phyloP scores from a whole-genome alignment of 2,113 vertebrate genomes.

The Hippolais icterina region DNA sequence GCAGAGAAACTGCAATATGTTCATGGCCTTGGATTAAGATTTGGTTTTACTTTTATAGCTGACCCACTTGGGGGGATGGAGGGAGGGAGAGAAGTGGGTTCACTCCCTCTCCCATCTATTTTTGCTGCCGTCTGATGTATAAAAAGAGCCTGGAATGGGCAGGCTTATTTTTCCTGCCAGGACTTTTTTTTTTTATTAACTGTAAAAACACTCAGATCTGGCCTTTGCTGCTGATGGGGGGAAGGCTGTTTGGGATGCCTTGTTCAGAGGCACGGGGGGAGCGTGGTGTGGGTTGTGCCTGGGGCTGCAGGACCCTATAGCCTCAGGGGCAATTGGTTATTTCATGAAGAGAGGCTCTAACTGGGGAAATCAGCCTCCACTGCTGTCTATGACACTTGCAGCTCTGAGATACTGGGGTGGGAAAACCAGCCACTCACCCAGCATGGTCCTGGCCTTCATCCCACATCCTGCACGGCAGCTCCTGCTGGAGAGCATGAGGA shows the following conservation, averaged over 20 bases:
- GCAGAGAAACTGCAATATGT: slow-evolving; percentile 65
- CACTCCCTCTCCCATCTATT: slow-evolving; percentile 58
- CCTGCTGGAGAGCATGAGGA: not conserved
- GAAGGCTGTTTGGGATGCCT: not conserved
- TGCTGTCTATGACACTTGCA: not conserved
- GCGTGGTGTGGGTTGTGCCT: accelerated
- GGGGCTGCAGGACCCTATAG: not conserved
- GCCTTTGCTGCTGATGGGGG: not conserved
- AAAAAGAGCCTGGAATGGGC: slow-evolving; percentile 55
- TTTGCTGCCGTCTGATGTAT: slow-evolving; percentile 62
- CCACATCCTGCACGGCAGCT: not conserved
- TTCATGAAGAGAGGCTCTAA: not conserved
- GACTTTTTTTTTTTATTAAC: slow-evolving; percentile 42
- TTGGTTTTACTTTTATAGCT: slow-evolving; percentile 67
- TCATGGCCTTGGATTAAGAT: slow-evolving; percentile 69
- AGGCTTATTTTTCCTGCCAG: slow-evolving; percentile 61
- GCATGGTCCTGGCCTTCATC: not conserved
- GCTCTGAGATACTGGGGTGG: not conserved
- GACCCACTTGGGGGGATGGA: slow-evolving; percentile 66
- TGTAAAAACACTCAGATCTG: slow-evolving; percentile 61
- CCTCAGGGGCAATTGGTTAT: accelerated
- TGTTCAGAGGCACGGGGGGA: not conserved
- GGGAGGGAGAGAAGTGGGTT: slow-evolving; percentile 57
- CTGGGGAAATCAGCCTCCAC: not conserved
- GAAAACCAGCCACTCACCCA: accelerated